Evolutionary conservation across 2,797 vertebrate genomes (phyloP).

Genomic region (Sciurus vulgaris): DNA sequence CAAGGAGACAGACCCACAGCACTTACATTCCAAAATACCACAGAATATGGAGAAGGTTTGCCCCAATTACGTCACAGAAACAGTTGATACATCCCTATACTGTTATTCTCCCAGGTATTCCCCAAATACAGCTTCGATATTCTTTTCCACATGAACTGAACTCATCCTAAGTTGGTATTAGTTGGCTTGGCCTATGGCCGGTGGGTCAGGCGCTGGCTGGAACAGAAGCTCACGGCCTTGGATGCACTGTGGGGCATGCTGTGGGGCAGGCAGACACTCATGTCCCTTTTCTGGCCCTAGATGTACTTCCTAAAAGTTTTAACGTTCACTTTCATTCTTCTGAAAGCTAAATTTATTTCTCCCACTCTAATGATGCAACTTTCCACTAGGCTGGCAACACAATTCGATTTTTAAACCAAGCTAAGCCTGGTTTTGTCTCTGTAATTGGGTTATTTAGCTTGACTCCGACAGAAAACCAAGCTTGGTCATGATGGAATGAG

Average conservation of each 20-base stretch:
- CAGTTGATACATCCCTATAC: no score
- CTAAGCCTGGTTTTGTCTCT: background rate
- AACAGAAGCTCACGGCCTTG: background rate
- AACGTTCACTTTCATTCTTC: background rate
- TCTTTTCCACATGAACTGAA: background rate
- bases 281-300: accelerated
- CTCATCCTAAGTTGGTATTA: accelerated
- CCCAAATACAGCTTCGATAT: background rate
- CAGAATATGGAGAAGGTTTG: background rate
- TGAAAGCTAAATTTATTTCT: background rate
- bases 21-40: no score
- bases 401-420: constrained; percentile 29
- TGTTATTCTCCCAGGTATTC: no score
- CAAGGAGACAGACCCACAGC: background rate
- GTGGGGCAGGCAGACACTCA: no score
- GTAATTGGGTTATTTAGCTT: background rate
- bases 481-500: background rate
- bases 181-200: background rate
- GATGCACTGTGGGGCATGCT: accelerated
- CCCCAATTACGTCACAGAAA: background rate
- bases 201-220: background rate
- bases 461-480: background rate
- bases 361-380: accelerated
- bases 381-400: background rate
- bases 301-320: no score